Conservation (phyloP, 2,113 vertebrate genomes). For the Lophotis ruficrista region DNA sequence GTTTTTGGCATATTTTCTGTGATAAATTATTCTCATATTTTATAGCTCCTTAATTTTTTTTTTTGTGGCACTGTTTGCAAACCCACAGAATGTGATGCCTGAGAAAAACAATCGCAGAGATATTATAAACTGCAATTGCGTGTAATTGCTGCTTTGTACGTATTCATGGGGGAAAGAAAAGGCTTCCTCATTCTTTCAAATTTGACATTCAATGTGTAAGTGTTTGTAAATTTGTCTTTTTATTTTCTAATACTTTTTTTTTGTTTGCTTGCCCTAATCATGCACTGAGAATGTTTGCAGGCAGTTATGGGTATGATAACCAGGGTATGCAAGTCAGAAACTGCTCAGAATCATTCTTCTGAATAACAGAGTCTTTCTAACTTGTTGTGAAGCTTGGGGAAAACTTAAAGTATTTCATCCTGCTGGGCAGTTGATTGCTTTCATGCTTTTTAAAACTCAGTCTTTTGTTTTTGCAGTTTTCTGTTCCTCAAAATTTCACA, state of each 20-base stretch:
- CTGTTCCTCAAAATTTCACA: not conserved
- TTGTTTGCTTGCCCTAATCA: not conserved
- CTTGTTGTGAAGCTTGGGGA: not conserved
- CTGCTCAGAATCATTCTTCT: not conserved
- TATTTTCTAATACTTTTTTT: not conserved
- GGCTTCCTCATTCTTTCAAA: not conserved
- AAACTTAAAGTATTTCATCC: not conserved
- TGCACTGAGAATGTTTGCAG: not conserved
- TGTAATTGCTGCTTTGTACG: conserved; percentile 16
- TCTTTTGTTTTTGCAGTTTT: not conserved
- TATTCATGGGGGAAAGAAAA: not conserved
- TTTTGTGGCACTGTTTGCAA: not conserved
- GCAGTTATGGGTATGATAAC: not conserved
- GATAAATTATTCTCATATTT: not conserved
- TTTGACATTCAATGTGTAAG: not conserved
- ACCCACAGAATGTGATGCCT: not conserved
- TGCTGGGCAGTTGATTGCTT: not conserved
- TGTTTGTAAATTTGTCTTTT: not conserved
- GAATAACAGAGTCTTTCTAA: not conserved
- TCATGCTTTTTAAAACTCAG: not conserved
- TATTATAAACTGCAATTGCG: not conserved
- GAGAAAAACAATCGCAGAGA: not conserved
- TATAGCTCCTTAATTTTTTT: not conserved
- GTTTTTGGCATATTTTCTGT: not conserved
- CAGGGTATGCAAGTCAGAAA: not conserved